These are phyloP conservation scores for Coendou prehensilis DNA, from an alignment of 2,797 vertebrate genomes.

Conservation along the genomic window DNA sequence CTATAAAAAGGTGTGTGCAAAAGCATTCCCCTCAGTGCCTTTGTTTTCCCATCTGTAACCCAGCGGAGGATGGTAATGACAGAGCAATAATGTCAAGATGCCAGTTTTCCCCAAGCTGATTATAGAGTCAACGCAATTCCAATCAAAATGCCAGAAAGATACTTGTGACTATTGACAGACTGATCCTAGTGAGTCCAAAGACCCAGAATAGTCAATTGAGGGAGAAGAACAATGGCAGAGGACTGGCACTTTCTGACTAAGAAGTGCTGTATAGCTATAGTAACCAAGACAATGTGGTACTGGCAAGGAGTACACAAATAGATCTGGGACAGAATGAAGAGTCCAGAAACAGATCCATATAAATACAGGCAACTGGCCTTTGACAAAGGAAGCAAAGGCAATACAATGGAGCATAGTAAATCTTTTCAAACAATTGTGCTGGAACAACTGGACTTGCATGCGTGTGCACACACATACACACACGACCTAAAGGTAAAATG, in stretches of 20 bases:
- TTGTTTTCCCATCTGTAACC: neutral
- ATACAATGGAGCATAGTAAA: neutral
- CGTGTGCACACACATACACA: too few species aligned
- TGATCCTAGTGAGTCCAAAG: neutral
- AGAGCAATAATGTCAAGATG: neutral
- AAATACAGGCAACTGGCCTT: neutral
- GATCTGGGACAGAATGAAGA: neutral
- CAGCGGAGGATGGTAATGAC: neutral
- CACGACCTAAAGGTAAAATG: neutral
- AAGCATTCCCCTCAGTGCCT: neutral
- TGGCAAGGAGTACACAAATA: neutral
- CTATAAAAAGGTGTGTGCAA: neutral
- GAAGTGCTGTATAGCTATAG: too few species aligned
- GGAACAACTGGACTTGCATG: neutral
- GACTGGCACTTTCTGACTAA: neutral
- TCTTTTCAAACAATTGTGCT: neutral
- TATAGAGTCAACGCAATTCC: neutral
- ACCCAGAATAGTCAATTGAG: neutral
- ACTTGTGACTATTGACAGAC: too few species aligned
- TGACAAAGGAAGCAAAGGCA: neutral
- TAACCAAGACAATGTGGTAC: neutral
- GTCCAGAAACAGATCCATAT: neutral
- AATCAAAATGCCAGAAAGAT: neutral
- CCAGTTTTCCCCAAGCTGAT: neutral
- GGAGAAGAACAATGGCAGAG: neutral